Evolutionary conservation across 2,113 vertebrate species (phyloP), one percentile per base, ranked within the genome.

Genomic region (Phylloscopus whistleri): DNA sequence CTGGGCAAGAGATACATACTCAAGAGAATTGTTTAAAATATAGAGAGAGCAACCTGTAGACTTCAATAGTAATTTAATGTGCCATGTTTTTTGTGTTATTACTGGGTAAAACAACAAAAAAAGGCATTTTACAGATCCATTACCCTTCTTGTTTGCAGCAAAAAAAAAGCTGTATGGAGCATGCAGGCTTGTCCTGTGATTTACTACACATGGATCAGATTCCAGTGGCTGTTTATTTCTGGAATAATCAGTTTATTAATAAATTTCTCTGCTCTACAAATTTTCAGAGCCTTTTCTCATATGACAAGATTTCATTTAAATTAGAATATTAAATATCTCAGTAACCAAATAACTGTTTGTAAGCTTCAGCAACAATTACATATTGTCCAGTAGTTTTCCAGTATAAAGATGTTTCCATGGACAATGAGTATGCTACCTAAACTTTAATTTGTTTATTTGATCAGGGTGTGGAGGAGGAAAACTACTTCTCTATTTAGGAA

Each of bases 1-100:
- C 4, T 16, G 70, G 20, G 64, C 16, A 44, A 82, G 89, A 55
- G 49, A 91, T 49, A 73, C 6, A n/a, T 88, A 86, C 94, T 91
- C 23, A 90, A 83, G 67, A 81, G 35, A 95, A 89, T 83, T 93
- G 77, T 88, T 80, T 66, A 51, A 90, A 94, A 83, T 35, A 79
- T 9, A 35, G 19, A 62, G 81, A 49, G 58, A 72, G 7, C 39
- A 84, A 66, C 35, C 43, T 4, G 11, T 33, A 62, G 24, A 12
- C 18, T 84, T 86, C 19, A 94, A 53, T 13, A 2, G 63, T 30
- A 80, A 77, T 51, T 89, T 74, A 46, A 14, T 79, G 35, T 62
- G 4, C 28, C 46, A 9, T 51, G 17, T 31, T 96, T 97, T 90
- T 81, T 72, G 35, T 67, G 39, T 79, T 77, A 79, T 93, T 90